A percentile compares a stretch with the other conserved stretches of the same genome.
Conservation (phyloP, 2,888 invertebrate species). For the Drosophila histrio region DNA sequence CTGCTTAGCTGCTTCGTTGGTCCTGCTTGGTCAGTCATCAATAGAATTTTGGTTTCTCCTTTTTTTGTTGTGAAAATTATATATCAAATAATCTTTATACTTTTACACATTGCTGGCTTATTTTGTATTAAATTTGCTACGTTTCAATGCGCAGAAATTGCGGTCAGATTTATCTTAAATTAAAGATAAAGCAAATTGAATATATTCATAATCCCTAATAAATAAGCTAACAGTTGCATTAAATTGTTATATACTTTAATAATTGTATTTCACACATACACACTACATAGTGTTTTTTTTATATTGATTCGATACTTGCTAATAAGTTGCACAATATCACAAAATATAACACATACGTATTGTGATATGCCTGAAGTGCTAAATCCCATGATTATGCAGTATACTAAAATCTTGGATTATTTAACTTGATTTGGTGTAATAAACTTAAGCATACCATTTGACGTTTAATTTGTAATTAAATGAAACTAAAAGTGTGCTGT, state of each 20-base stretch:
- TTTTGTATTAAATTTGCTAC: constrained; percentile 15
- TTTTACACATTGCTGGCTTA: constrained; percentile 55
- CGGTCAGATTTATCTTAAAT: constrained; percentile 1
- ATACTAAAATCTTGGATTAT: no score
- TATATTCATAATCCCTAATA: background rate
- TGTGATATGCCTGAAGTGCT: no score
- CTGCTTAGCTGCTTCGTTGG: constrained; percentile 30
- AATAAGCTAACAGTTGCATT: background rate
- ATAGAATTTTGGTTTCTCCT: constrained; percentile 35
- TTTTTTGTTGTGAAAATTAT: constrained; percentile 9
- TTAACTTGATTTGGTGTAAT: no score
- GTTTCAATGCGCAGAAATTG: constrained; percentile 33
- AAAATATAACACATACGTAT: no score
- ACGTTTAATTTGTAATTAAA: background rate
- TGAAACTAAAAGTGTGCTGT: no score
- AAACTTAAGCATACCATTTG: no score
- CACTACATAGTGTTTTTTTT: no score
- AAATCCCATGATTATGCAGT: no score
- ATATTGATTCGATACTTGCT: no score
- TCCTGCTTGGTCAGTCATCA: constrained; percentile 49
- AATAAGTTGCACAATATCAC: no score
- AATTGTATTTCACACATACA: no score
- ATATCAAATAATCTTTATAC: constrained; percentile 11
- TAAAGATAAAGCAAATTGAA: background rate
- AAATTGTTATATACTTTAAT: no score